These are phyloP conservation scores for Schizotus pectinicornis DNA, from an alignment of 2,888 invertebrate genomes.

Conservation along the genomic window DNA sequence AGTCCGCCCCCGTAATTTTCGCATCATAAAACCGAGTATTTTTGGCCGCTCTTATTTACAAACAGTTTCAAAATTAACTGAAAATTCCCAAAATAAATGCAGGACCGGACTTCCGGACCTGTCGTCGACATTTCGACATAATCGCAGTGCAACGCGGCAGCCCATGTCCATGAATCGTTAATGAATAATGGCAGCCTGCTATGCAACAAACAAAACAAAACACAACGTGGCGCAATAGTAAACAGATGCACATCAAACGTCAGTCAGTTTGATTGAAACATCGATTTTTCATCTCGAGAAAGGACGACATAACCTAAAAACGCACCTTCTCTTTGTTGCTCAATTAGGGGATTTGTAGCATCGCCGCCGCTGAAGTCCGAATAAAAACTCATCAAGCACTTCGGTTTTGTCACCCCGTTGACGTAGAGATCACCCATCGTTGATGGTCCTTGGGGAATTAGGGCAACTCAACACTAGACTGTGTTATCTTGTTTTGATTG, in stretches of 20 bases:
- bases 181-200: not conserved
- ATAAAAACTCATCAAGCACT: slow-evolving; percentile 44
- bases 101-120: too few relatives aligned
- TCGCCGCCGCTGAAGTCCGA: slow-evolving; percentile 45
- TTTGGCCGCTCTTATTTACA: not conserved
- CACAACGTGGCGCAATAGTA: not conserved
- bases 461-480: not conserved
- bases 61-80: not conserved
- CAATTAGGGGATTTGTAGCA: slow-evolving; percentile 33
- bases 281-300: slow-evolving; percentile 32
- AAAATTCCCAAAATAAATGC: not conserved
- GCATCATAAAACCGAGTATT: not conserved
- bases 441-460: not conserved
- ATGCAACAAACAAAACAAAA: not conserved
- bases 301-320: slow-evolving; percentile 12
- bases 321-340: slow-evolving; percentile 49
- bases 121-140: too few relatives aligned
- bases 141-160: too few relatives aligned
- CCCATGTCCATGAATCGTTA: not conserved
- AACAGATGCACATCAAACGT: not conserved
- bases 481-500: not conserved
- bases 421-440: slow-evolving; percentile 43
- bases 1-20: too few relatives aligned
- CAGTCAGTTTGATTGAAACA: not conserved
- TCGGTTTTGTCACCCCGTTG: slow-evolving; percentile 44